Evolutionary conservation across 2,113 vertebrate species (phyloP).

Genomic region (Hyperopisus bebe): DNA sequence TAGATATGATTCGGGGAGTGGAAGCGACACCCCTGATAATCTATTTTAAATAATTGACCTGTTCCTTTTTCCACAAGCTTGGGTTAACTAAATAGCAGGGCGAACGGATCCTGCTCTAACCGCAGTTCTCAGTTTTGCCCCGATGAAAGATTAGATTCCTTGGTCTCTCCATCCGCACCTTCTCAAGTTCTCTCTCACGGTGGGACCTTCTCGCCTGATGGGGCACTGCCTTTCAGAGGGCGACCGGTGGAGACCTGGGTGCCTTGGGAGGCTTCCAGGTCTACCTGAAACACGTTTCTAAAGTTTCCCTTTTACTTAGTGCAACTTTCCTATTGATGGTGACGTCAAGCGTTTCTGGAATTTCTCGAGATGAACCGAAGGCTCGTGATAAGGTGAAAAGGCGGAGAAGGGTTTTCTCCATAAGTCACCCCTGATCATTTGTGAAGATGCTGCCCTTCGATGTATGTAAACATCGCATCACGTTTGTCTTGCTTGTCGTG

Average conservation of each 20-base stretch:
- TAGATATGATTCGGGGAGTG: slow-evolving; percentile 10
- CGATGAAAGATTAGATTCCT: slow-evolving; percentile 2
- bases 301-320: background rate
- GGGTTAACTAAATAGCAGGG: background rate
- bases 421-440: background rate
- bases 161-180: background rate
- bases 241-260: background rate
- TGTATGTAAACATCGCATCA: background rate
- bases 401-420: background rate
- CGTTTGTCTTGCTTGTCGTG: background rate
- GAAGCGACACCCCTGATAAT: background rate
- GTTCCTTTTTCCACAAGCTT: slow-evolving; percentile 9
- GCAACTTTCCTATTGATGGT: background rate
- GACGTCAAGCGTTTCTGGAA: slow-evolving; percentile 4
- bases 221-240: background rate
- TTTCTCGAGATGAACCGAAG: background rate
- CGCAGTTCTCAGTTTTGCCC: background rate
- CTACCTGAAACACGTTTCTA: background rate
- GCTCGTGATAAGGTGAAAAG: background rate
- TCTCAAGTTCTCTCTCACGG: slow-evolving; percentile 9
- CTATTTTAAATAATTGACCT: slow-evolving; percentile 7
- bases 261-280: background rate
- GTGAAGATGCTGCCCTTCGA: background rate
- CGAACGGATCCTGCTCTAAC: background rate
- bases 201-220: slow-evolving; percentile 1